These are phyloP conservation scores for Neogale vison DNA, from an alignment of 2,113 vertebrate species.

Conservation along the genomic window DNA sequence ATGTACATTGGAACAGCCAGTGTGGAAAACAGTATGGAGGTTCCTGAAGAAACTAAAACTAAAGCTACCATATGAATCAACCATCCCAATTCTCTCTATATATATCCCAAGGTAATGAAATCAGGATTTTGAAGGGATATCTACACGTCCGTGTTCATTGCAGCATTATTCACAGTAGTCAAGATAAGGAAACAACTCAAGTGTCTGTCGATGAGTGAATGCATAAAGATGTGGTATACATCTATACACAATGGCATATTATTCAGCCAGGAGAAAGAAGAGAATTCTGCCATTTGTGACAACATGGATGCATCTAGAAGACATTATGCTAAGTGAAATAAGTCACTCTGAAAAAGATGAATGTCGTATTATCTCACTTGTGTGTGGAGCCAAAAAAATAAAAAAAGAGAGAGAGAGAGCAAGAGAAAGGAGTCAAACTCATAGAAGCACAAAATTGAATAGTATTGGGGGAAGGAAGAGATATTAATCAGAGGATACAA, in stretches of 20 bases:
- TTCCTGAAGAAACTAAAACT: neutral
- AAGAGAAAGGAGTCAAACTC: neutral
- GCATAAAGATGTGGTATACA: neutral
- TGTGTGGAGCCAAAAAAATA: neutral
- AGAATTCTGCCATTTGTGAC: neutral
- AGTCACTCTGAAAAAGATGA: neutral
- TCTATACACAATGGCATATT: neutral
- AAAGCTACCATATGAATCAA: neutral
- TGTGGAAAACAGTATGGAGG: neutral
- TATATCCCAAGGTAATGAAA: neutral
- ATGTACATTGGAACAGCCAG: neutral
- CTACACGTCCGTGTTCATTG: neutral
- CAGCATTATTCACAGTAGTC: neutral
- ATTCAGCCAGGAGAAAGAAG: neutral
- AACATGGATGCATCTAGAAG: neutral
- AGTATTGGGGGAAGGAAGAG: neutral
- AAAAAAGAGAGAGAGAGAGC: neutral
- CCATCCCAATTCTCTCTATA: neutral
- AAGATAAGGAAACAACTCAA: neutral
- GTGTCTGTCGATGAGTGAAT: neutral
- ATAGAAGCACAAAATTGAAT: neutral
- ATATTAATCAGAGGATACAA: neutral
- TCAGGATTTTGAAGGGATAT: neutral
- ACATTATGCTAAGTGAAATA: neutral
- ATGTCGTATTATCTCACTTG: neutral